Percentiles rank a stretch among this genome's conserved stretches.
phyloP scores from a whole-genome alignment of 2,888 invertebrate genomes.

The Cordylochernes scorpioides region DNA sequence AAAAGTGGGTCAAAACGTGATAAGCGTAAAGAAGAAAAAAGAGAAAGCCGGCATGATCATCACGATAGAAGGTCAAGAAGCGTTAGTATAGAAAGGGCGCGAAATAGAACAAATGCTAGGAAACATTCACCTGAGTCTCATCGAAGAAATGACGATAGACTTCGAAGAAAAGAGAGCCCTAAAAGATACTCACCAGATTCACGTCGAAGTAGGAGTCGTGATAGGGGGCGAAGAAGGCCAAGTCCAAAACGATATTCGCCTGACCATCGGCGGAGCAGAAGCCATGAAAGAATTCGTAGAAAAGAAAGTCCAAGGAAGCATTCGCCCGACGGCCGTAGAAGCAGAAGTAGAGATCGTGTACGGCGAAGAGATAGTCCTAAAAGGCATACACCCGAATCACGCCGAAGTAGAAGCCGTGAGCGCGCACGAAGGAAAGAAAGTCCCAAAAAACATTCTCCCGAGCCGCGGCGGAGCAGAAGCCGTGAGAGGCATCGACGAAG shows the following conservation, averaged over 20 bases:
- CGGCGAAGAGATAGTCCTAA: constrained; percentile 14
- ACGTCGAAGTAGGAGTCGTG: constrained; percentile 12
- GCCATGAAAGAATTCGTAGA: constrained; percentile 5
- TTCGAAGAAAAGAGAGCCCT: too few species aligned
- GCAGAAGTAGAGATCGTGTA: constrained; percentile 12
- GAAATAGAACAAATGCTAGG: too few species aligned
- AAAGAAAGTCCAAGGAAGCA: constrained; percentile 2
- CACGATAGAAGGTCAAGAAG: too few species aligned
- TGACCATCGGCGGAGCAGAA: constrained; percentile 3
- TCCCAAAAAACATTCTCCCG: constrained; percentile 3
- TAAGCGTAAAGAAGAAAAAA: too few species aligned
- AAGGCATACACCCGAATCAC: constrained; percentile 5
- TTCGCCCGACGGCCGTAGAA: constrained; percentile 7
- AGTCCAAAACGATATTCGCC: too few species aligned
- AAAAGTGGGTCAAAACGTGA: too few species aligned
- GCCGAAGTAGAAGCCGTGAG: constrained; percentile 4
- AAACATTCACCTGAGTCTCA: too few species aligned
- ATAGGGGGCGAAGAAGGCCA: constrained; percentile 8
- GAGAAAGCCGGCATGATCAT: too few species aligned
- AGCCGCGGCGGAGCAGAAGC: not conserved
- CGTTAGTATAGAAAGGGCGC: too few species aligned
- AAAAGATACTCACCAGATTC: too few species aligned
- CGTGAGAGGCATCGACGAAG: too few species aligned
- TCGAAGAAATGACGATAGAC: too few species aligned
- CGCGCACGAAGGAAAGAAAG: constrained; percentile 4